These are phyloP conservation scores for Coelinius sp. DNA, from an alignment of 2,888 invertebrate genomes.

Conservation along the genomic window DNA sequence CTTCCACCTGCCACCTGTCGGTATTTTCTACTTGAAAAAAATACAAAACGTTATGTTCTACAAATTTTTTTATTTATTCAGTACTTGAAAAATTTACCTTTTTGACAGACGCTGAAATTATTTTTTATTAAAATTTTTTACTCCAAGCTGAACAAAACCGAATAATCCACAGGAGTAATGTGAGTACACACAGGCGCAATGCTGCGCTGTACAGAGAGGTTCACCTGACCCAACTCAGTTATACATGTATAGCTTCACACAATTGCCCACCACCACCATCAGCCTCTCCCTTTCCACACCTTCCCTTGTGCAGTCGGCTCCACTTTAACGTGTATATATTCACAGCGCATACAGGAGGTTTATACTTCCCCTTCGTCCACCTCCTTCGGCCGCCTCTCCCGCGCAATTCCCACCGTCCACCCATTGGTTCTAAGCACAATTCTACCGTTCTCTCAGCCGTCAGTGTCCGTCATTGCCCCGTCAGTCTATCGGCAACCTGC, in stretches of 20 bases:
- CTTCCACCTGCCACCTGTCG: conserved; percentile 33
- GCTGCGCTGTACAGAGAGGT: not conserved
- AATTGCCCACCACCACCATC: not conserved
- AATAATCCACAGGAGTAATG: not conserved
- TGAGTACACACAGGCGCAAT: not conserved
- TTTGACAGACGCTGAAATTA: not conserved
- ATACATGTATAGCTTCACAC: not conserved
- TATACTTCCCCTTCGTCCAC: not conserved
- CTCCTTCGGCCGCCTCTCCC: conserved; percentile 1
- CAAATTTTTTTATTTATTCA: not conserved
- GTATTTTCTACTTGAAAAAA: conserved; percentile 20
- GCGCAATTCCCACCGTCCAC: conserved; percentile 1
- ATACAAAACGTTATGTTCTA: not conserved
- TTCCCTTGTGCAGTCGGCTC: not conserved
- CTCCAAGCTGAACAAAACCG: not conserved
- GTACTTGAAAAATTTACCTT: not conserved
- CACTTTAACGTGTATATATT: not conserved
- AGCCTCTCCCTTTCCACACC: not conserved
- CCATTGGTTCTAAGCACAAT: conserved; percentile 13
- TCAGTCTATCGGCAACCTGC: conserved; percentile 71
- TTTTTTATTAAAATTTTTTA: not conserved
- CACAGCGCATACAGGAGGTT: not conserved
- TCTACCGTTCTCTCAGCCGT: conserved; percentile 6
- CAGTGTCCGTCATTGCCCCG: conserved; percentile 34
- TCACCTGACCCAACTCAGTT: conserved; percentile 24